A percentile compares a stretch with the other conserved stretches of the same genome.
These are phyloP conservation scores for Hypolimnas misippus DNA, from an alignment of 2,888 invertebrate species.

Conservation along the genomic window DNA sequence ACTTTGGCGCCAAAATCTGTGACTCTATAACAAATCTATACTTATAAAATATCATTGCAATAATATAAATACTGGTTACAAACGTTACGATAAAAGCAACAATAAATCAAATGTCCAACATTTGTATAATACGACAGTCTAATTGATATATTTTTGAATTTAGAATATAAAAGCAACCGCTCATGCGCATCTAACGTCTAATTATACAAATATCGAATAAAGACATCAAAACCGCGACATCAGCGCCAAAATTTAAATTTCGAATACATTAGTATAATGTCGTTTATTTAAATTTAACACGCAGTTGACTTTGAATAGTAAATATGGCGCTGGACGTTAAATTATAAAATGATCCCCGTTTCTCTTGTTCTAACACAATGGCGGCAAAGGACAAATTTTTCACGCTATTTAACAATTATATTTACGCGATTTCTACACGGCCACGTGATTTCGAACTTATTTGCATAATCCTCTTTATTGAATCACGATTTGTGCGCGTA, in stretches of 20 bases:
- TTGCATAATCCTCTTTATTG: conserved; percentile 72
- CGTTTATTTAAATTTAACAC: conserved; percentile 82
- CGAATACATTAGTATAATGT: conserved; percentile 60
- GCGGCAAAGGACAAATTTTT: conserved; percentile 60
- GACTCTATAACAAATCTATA: too few species aligned
- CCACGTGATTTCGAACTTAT: conserved; percentile 67
- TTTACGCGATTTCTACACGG: conserved; percentile 65
- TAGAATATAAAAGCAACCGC: conserved; percentile 68
- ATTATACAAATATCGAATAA: conserved; percentile 75
- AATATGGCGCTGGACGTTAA: conserved; percentile 61
- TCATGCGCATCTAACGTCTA: conserved; percentile 67
- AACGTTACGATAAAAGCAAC: conserved; percentile 15
- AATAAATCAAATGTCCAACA: conserved; percentile 34
- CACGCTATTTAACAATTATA: conserved; percentile 80
- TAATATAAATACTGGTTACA: not conserved
- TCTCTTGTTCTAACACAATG: conserved; percentile 67
- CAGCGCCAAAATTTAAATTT: conserved; percentile 68
- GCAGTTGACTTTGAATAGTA: conserved; percentile 76
- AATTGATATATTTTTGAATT: conserved; percentile 57
- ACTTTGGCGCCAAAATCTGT: too few species aligned
- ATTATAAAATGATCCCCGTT: conserved; percentile 70
- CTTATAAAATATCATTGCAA: too few species aligned
- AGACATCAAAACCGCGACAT: conserved; percentile 77
- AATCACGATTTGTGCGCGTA: conserved; percentile 54
- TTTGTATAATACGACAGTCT: conserved; percentile 36